Percentiles rank a stretch among this genome's conserved stretches.
Conservation (phyloP, 2,888 invertebrate genomes). For the Chorisops tibialis region DNA sequence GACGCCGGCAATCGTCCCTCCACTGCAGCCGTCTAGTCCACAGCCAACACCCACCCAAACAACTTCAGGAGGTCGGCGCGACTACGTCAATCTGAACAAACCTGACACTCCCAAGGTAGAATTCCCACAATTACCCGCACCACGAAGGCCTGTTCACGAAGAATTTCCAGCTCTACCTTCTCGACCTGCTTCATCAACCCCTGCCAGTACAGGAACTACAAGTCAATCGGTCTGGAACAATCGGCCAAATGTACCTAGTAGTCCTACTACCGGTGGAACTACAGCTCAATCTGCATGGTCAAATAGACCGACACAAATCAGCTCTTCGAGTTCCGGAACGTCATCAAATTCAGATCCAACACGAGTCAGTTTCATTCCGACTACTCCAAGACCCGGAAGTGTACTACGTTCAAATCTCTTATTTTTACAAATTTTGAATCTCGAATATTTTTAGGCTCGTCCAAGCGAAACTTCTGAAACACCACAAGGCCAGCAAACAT, state of each 20-base stretch:
- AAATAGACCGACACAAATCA: background rate
- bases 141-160: slow-evolving; percentile 36
- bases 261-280: background rate
- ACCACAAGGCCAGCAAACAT: background rate
- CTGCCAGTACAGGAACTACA: slow-evolving; percentile 13
- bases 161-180: slow-evolving; percentile 10
- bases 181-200: slow-evolving; percentile 30
- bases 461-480: background rate
- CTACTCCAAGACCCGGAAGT: background rate
- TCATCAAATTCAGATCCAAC: background rate
- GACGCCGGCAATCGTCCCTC: background rate
- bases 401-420: background rate
- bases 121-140: slow-evolving; percentile 29
- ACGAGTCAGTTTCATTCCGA: slow-evolving; percentile 15
- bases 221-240: slow-evolving; percentile 37
- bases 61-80: slow-evolving; percentile 2
- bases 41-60: background rate
- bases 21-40: slow-evolving; percentile 4
- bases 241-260: slow-evolving; percentile 36
- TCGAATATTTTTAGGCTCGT: background rate
- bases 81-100: slow-evolving; percentile 8
- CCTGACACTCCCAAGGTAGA: slow-evolving; percentile 12
- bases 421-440: background rate
- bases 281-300: background rate
- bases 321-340: background rate